Evolutionary conservation across 2,113 vertebrate genomes (phyloP).

Genomic region (Procavia capensis): DNA sequence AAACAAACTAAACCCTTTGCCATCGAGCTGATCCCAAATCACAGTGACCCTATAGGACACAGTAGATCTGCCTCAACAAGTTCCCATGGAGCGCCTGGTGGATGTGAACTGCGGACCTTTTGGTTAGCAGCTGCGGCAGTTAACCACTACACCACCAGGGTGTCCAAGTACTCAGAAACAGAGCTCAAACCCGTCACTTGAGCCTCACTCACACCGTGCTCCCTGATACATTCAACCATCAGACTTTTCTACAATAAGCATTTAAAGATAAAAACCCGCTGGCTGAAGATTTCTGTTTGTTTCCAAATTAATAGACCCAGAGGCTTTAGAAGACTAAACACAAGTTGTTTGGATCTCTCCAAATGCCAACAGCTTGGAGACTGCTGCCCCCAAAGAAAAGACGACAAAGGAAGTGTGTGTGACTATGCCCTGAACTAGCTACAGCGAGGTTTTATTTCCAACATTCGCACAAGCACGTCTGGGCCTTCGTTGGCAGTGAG

Average conservation of each 20-base stretch:
- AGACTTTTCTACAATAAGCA: conserved; percentile 26
- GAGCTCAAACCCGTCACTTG: not conserved
- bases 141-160: no score
- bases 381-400: not conserved
- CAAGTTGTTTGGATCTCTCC: not conserved
- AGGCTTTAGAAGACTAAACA: conserved; percentile 29
- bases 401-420: not conserved
- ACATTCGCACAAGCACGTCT: not conserved
- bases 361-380: conserved; percentile 44
- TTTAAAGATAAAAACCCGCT: not conserved
- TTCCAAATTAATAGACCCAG: not conserved
- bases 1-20: no score
- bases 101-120: no score
- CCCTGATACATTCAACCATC: conserved; percentile 17
- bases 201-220: not conserved
- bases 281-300: conserved; percentile 5
- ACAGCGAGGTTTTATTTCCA: not conserved
- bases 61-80: no score
- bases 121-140: no score
- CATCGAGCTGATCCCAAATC: no score
- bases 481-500: conserved; percentile 39
- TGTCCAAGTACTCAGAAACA: not conserved
- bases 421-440: not conserved
- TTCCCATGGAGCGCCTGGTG: no score
- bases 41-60: no score